Percentiles rank a stretch among this genome's conserved stretches.
These are phyloP conservation scores for Odontophorus gujanensis DNA, from an alignment of 2,113 vertebrate genomes.

Conservation along the genomic window DNA sequence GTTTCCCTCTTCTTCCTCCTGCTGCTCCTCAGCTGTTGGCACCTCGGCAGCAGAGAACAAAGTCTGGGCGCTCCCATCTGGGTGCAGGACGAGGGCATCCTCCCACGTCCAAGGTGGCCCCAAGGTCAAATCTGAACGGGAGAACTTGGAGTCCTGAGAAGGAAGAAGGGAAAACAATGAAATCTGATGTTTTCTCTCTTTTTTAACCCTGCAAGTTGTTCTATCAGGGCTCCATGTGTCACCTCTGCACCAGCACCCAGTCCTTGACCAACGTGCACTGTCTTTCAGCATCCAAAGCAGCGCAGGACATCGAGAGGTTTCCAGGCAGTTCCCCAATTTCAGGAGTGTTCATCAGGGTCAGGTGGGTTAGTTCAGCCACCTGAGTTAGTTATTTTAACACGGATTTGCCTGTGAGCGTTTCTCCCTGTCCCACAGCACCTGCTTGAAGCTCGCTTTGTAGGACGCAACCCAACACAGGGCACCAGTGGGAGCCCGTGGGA, in stretches of 20 bases:
- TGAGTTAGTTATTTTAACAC: background rate
- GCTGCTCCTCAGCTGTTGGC: background rate
- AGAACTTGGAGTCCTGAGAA: slow-evolving; percentile 32
- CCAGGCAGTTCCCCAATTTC: no score
- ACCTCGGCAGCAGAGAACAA: background rate
- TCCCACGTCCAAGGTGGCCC: background rate
- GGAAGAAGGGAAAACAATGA: rapidly evolving
- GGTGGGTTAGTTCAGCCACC: background rate
- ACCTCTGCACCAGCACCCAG: background rate
- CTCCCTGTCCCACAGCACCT: rapidly evolving
- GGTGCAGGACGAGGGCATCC: background rate
- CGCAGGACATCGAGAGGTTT: background rate
- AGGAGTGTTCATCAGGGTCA: rapidly evolving
- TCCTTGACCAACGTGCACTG: background rate
- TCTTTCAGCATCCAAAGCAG: background rate
- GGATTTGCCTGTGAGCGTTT: background rate
- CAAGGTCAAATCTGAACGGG: background rate
- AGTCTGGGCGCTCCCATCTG: background rate
- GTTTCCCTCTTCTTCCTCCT: slow-evolving; percentile 11
- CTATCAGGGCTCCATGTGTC: background rate
- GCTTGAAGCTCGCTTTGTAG: rapidly evolving
- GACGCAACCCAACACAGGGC: rapidly evolving
- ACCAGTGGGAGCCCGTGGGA: background rate
- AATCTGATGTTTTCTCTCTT: background rate
- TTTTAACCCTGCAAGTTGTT: background rate